phyloP scores from a whole-genome alignment of 2,113 vertebrate genomes.

The Romanogobio albipinnatus region DNA sequence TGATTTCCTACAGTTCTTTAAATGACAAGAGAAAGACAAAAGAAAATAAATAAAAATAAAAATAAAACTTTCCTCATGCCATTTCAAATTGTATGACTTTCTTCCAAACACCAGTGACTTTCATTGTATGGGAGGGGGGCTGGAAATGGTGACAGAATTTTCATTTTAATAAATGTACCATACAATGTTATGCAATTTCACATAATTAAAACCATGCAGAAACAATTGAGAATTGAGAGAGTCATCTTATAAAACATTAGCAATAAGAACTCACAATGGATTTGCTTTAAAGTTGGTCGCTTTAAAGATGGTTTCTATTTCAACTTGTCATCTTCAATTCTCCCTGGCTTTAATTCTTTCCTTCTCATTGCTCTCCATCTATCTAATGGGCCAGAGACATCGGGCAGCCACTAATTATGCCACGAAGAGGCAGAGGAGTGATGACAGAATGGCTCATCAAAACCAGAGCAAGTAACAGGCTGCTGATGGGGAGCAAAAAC shows the following conservation, averaged over 20 bases:
- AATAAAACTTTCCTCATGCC: too few relatives aligned
- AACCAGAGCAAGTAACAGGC: conserved; percentile 42
- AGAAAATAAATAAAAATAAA: too few relatives aligned
- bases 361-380: conserved; percentile 53
- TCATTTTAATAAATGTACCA: neutral
- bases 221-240: neutral
- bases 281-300: conserved; percentile 1
- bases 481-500: conserved; percentile 49
- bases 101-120: neutral
- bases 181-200: neutral
- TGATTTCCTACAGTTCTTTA: too few relatives aligned
- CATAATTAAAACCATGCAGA: conserved; percentile 7
- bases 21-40: too few relatives aligned
- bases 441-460: conserved; percentile 56
- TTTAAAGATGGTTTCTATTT: conserved; percentile 20
- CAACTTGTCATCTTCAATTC: neutral
- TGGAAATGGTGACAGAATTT: neutral
- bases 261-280: neutral
- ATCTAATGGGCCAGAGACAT: conserved; percentile 50
- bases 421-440: conserved; percentile 32
- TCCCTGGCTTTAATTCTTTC: conserved; percentile 24
- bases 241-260: neutral
- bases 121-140: neutral
- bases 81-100: too few relatives aligned
- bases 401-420: conserved; percentile 51